Percentiles rank a stretch among this genome's conserved stretches.
Conservation (phyloP, 2,113 vertebrate genomes). For the Morone saxatilis region DNA sequence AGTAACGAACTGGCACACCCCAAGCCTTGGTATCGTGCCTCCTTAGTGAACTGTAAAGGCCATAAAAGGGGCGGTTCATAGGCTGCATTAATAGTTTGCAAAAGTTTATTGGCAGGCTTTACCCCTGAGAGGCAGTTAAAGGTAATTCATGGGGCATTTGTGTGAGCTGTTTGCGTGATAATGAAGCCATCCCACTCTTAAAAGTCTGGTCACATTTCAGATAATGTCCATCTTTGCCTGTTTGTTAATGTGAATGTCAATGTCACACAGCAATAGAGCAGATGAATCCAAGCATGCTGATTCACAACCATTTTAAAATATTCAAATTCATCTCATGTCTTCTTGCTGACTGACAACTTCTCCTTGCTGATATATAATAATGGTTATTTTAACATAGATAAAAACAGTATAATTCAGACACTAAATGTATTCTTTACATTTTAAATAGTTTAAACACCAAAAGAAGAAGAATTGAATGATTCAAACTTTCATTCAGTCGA, state of each 20-base stretch:
- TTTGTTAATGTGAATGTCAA: neutral
- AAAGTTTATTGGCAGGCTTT: slow-evolving; percentile 32
- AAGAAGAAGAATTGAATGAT: too few species aligned
- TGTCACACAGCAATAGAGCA: neutral
- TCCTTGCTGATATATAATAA: neutral
- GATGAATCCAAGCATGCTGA: neutral
- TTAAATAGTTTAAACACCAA: too few species aligned
- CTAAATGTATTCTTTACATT: too few species aligned
- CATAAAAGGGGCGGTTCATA: slow-evolving; percentile 31
- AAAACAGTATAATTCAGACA: too few species aligned
- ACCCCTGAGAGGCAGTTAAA: neutral
- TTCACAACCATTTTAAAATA: neutral
- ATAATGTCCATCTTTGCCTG: neutral
- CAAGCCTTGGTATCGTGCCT: neutral
- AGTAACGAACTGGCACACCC: slow-evolving; percentile 23
- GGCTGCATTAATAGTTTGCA: slow-evolving; percentile 36
- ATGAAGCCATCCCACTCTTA: neutral
- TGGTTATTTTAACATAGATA: too few species aligned
- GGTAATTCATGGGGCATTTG: slow-evolving; percentile 7
- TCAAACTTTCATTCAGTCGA: too few species aligned
- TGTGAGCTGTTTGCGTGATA: slow-evolving; percentile 12
- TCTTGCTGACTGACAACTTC: neutral
- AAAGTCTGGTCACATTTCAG: neutral
- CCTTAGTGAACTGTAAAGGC: slow-evolving; percentile 31
- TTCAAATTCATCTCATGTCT: neutral